These are phyloP conservation scores for Lindbergichthys nudifrons DNA, from an alignment of 2,797 vertebrate genomes.

Conservation along the genomic window DNA sequence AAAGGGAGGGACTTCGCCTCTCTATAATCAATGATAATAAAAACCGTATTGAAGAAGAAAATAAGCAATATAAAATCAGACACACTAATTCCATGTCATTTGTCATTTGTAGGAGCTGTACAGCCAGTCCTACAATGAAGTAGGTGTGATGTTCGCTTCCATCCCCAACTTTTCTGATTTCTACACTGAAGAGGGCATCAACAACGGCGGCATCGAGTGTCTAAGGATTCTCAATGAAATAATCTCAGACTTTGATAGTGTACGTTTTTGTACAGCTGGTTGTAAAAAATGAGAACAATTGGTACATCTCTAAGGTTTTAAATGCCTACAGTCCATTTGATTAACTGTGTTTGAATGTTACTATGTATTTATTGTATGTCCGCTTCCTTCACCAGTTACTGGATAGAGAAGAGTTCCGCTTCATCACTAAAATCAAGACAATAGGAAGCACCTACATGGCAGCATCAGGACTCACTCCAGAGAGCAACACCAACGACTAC, in stretches of 20 bases:
- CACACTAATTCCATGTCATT: neutral
- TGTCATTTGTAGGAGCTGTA: conserved; percentile 90
- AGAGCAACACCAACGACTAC: conserved; percentile 87
- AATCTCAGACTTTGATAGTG: conserved; percentile 96
- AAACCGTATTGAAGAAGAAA: neutral
- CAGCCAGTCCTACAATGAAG: conserved; percentile 95
- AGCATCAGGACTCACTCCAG: conserved; percentile 93
- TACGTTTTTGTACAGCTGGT: conserved; percentile 76
- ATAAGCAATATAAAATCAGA: neutral
- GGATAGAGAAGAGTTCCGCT: conserved; percentile 91
- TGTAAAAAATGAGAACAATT: neutral
- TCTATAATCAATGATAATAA: neutral
- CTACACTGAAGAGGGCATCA: conserved; percentile 97
- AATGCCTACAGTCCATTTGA: neutral
- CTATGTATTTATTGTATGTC: neutral
- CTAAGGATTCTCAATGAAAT: conserved; percentile 98
- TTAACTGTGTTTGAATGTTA: neutral
- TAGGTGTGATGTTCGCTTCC: conserved; percentile 97
- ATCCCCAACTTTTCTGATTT: conserved; percentile 98
- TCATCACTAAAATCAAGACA: conserved; percentile 98
- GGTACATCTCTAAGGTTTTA: neutral
- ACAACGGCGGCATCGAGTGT: conserved; percentile 96
- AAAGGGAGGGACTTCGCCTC: no score
- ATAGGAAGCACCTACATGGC: conserved; percentile 99
- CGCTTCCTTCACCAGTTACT: conserved; percentile 83